phyloP scores from a whole-genome alignment of 2,113 vertebrate genomes.

The Cisticola juncidis region DNA sequence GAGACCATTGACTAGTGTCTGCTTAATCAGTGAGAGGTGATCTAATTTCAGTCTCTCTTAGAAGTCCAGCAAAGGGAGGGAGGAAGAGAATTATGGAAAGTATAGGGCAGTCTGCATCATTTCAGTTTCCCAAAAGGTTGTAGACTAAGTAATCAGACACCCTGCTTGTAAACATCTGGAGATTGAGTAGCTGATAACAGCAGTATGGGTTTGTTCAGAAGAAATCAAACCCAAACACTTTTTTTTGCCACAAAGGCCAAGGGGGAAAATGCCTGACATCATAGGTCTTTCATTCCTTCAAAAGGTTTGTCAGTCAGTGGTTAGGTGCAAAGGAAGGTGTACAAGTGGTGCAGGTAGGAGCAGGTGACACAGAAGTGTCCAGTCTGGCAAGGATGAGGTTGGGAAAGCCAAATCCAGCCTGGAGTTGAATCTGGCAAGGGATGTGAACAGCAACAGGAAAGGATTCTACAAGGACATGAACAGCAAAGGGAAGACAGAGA shows the following conservation, averaged over 20 bases:
- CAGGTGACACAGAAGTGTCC: background rate
- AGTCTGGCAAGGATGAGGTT: background rate
- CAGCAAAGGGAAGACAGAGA: background rate
- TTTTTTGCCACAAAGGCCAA: background rate
- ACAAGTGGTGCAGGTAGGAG: background rate
- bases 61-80: background rate
- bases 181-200: background rate
- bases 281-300: background rate
- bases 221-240: background rate
- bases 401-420: background rate
- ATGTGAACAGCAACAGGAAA: background rate
- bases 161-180: background rate
- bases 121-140: background rate
- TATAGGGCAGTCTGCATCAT: background rate
- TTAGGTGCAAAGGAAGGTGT: background rate
- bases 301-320: background rate
- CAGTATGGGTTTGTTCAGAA: background rate
- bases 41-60: background rate
- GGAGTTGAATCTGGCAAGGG: background rate
- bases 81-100: background rate
- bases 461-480: background rate
- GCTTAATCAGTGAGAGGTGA: background rate
- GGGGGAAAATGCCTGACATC: background rate
- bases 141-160: background rate
- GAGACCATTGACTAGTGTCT: background rate